Base-by-base conservation (phyloP, 2,888 invertebrate genomes). In the Brachypalpus laphriformis region DNA sequence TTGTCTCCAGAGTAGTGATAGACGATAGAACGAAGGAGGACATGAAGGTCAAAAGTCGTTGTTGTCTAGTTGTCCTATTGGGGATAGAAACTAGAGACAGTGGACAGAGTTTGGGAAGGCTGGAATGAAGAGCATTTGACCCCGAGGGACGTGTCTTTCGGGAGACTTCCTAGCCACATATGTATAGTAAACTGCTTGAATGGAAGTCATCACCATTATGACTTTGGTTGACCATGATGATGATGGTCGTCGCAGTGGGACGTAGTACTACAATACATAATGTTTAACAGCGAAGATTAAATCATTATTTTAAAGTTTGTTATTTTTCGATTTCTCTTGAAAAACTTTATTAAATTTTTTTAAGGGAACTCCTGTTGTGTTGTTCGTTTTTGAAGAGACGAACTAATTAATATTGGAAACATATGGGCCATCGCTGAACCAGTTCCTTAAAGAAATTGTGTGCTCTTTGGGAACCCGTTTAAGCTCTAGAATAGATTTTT, bases 151-250 rank as follows among this genome's bases (percentile, higher is more conserved):
- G 22, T 63, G 20, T 63, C 28, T 63, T 51, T 51, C 37, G 5
- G 42, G 22, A 31, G 18, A 37, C 37, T 49, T 7, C 37, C n/a
- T n/a, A 22, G 34, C 28, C 16, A 18, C 59, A 49, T 34, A 49
- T 59, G 59, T 65, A 47, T 40, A 31, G n/a, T 16, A 57, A 75
- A 65, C 20, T 63, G 28, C 18, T 72, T 42, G 31, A 72, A 76
- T 68, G 59, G 66, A 59, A 66, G 76, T 59, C 76, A 68, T 59
- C 76, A 59, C 49, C 59, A 76, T 76, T 68, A 68, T 59, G 31
- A 59, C 66, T 66, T 66, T 4, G 57, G 65, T 66, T 66, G 49
- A 57, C 65, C 66, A 59, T 57, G 40, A 59, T 65, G 54, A 54
- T 42, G 72, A 40, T 20, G 51, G 51, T 54, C 18, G 51, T 18